Evolutionary conservation across 2,113 vertebrate genomes (phyloP).

Genomic region (Picathartes gymnocephalus): DNA sequence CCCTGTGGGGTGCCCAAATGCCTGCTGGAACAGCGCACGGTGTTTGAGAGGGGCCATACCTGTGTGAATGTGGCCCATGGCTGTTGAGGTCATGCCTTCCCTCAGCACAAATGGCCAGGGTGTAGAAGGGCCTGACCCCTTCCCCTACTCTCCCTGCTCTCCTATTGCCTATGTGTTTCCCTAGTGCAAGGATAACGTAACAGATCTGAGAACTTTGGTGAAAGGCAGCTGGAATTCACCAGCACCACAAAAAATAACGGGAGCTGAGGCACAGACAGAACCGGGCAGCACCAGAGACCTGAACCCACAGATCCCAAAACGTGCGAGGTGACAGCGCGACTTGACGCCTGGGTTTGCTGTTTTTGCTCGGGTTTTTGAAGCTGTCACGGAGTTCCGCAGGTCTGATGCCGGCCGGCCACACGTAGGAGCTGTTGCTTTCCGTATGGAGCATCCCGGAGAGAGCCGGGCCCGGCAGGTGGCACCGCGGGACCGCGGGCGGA

Average conservation of each 20-base stretch:
- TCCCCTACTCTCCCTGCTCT: neutral
- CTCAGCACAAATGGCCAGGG: neutral
- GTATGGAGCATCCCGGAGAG: accelerated
- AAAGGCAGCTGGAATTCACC: neutral
- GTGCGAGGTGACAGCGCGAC: accelerated
- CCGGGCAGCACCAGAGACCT: neutral
- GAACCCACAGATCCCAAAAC: neutral
- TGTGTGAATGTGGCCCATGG: accelerated
- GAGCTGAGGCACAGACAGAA: neutral
- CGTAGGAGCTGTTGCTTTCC: neutral
- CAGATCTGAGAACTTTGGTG: neutral
- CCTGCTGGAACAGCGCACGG: accelerated
- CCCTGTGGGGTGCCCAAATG: neutral
- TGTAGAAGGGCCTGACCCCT: no score
- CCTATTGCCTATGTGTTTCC: accelerated
- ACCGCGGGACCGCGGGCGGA: neutral
- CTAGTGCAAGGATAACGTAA: accelerated
- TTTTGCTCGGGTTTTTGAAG: accelerated
- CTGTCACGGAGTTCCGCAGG: accelerated
- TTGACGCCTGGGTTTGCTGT: accelerated
- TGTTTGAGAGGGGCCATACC: accelerated
- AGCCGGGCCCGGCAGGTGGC: slow-evolving; percentile 42
- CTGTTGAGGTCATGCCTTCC: neutral
- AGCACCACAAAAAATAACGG: accelerated
- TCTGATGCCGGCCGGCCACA: neutral